Base-by-base conservation (phyloP, 2,888 invertebrate genomes). In the Fragum sueziense region DNA sequence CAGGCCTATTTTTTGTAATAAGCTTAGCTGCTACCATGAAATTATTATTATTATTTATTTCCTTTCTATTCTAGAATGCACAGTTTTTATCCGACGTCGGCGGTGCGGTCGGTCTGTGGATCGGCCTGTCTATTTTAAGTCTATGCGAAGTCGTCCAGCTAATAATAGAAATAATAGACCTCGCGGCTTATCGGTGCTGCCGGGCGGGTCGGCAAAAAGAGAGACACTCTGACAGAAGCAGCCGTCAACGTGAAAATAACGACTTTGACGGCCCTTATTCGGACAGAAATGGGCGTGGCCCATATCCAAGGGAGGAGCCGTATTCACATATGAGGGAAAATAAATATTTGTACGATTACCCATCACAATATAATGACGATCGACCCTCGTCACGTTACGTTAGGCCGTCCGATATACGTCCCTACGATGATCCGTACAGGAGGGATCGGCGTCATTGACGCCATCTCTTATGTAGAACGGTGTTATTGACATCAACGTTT, bases 61-160 rank as follows among this genome's bases (percentile, higher is more conserved):
- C n/a, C n/a, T 29, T 14, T 70, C 9, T 69, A 2, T 70, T 52
- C 29, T 84, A 87, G 87, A 51, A 62, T 11, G 73, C 82, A 2
- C 85, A 87, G 73, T 88, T 88, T 61, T 68, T 79, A 1, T 87
- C 87, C 0, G 87, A 88, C 51, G 79, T 88, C 7, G 88, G 88
- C 7, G 88, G 88, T 0, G 86, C 88, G 0, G 54, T 87, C 6
- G 88, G 88, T 6, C 73, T 87, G 22, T 88, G 87, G 86, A 81
- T 87, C 31, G 88, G 88, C 0, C 74, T 88, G 27, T 88, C 88
- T 3, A 69, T 86, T 2, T 76, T 88, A 9, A 85, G 85, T 62
- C 37, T 86, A 0, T 84, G 86, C 71, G 88, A 88, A 70, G 71
- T 88, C 0, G 11, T 86, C 7, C 86, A 88, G 74, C 72, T 88